These are phyloP conservation scores for Trichomycterus rosablanca DNA, from an alignment of 2,113 vertebrate genomes.

Conservation along the genomic window DNA sequence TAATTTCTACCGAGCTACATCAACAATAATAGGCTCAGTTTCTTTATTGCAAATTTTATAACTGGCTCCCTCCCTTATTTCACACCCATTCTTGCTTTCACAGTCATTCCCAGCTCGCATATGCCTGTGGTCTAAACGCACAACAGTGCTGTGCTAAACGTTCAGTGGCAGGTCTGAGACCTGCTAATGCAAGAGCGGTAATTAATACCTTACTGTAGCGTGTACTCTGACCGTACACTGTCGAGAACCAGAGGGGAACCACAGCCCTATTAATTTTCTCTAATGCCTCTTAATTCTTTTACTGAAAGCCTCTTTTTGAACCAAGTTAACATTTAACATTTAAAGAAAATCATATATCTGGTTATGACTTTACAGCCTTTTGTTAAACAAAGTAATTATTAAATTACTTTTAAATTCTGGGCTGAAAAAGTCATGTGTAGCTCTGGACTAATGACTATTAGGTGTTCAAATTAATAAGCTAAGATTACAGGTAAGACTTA, in stretches of 20 bases:
- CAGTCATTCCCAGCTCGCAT: constrained; percentile 70
- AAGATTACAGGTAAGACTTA: too few relatives aligned
- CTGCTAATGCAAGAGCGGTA: constrained; percentile 57
- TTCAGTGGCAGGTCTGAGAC: constrained; percentile 53
- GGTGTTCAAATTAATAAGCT: too few relatives aligned
- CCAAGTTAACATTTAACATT: constrained; percentile 33
- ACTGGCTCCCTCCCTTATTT: constrained; percentile 68
- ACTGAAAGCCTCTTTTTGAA: constrained; percentile 28
- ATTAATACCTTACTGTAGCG: constrained; percentile 58
- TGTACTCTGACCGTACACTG: constrained; percentile 51
- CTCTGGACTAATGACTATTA: too few relatives aligned
- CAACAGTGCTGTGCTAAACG: constrained; percentile 56
- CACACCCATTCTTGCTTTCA: constrained; percentile 62
- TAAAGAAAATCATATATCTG: constrained; percentile 20
- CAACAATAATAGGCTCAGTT: constrained; percentile 85
- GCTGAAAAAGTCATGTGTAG: too few relatives aligned
- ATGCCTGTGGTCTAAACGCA: constrained; percentile 64
- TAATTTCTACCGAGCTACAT: constrained; percentile 82
- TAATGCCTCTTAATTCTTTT: constrained; percentile 21
- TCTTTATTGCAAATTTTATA: constrained; percentile 74
- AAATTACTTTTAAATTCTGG: too few relatives aligned
- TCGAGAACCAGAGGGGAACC: constrained; percentile 51
- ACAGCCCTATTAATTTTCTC: constrained; percentile 18
- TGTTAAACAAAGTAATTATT: too few relatives aligned
- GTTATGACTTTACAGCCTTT: neutral